Evolutionary conservation across 1,140 invertebrate genomes (phyloP).

Genomic region (Drosophila truncata): DNA sequence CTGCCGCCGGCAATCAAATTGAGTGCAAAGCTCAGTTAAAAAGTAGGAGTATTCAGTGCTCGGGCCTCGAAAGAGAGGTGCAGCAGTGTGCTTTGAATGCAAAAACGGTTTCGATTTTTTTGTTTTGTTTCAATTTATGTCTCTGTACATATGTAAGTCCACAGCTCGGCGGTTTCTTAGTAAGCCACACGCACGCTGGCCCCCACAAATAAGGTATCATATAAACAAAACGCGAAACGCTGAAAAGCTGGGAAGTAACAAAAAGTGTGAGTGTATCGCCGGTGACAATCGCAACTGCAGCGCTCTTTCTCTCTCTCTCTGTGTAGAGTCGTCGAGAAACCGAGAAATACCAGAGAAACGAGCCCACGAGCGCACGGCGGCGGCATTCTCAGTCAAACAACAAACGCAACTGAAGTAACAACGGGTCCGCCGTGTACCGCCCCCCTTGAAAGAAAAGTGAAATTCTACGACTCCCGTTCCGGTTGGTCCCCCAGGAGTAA

Average conservation of each 20-base stretch:
- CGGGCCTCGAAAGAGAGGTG: conserved; percentile 20
- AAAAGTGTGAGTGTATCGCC: conserved; percentile 29
- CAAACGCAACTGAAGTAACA: conserved; percentile 82
- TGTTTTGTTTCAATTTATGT: conserved; percentile 69
- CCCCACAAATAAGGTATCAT: conserved; percentile 22
- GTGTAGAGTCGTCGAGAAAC: conserved; percentile 2
- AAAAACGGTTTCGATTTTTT: conserved; percentile 74
- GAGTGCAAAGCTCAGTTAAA: conserved; percentile 73
- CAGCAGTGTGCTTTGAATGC: conserved; percentile 71
- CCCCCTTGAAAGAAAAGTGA: conserved; percentile 38
- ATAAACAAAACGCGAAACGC: conserved; percentile 65
- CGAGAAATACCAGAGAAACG: conserved; percentile 35
- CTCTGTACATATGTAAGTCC: not conserved
- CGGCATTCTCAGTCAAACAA: conserved; percentile 81
- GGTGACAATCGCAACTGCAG: conserved; percentile 79
- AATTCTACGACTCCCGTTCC: conserved; percentile 20
- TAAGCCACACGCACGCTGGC: conserved; percentile 51
- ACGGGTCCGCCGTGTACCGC: conserved; percentile 56
- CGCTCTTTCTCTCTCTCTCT: conserved; percentile 31
- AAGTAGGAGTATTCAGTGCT: conserved; percentile 47
- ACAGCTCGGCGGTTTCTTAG: conserved; percentile 27
- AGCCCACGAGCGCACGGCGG: conserved; percentile 43
- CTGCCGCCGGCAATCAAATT: conserved; percentile 58
- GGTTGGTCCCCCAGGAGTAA: not conserved
- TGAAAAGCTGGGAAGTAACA: conserved; percentile 28